Conservation (phyloP, 1,140 invertebrate genomes). For the Aphaenogaster floridana region DNA sequence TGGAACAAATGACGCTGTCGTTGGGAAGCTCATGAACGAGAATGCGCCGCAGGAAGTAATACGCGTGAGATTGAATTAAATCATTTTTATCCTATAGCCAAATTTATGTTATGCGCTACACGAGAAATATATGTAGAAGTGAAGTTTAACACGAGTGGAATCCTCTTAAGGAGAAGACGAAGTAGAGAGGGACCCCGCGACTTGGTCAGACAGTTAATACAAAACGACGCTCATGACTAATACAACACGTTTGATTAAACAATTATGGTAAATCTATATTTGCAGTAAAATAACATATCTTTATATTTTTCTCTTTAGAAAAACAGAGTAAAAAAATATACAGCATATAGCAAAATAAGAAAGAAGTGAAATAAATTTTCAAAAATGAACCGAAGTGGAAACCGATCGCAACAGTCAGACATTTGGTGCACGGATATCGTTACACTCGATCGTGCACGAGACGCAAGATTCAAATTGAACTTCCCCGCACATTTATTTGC, state of each 20-base stretch:
- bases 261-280: not conserved
- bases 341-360: not conserved
- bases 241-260: not conserved
- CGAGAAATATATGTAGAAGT: not conserved
- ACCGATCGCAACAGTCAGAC: slow-evolving; percentile 47
- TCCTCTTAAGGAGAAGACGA: not conserved
- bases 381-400: slow-evolving; percentile 8
- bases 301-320: too few relatives aligned
- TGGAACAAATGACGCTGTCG: slow-evolving; percentile 61
- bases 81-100: slow-evolving; percentile 19
- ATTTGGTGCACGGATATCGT: slow-evolving; percentile 42
- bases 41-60: slow-evolving; percentile 45
- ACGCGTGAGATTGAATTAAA: slow-evolving; percentile 57
- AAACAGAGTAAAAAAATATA: not conserved
- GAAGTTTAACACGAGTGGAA: not conserved
- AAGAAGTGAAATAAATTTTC: not conserved
- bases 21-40: slow-evolving; percentile 43
- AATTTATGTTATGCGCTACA: slow-evolving; percentile 21
- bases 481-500: slow-evolving; percentile 50
- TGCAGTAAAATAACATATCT: not conserved
- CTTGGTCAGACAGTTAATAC: not conserved
- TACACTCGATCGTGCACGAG: slow-evolving; percentile 53
- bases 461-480: slow-evolving; percentile 50
- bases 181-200: not conserved
- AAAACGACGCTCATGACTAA: not conserved